Evolutionary conservation across 2,113 vertebrate genomes (phyloP), one percentile per base, ranked within the genome.

Genomic region (Fregata magnificens): DNA sequence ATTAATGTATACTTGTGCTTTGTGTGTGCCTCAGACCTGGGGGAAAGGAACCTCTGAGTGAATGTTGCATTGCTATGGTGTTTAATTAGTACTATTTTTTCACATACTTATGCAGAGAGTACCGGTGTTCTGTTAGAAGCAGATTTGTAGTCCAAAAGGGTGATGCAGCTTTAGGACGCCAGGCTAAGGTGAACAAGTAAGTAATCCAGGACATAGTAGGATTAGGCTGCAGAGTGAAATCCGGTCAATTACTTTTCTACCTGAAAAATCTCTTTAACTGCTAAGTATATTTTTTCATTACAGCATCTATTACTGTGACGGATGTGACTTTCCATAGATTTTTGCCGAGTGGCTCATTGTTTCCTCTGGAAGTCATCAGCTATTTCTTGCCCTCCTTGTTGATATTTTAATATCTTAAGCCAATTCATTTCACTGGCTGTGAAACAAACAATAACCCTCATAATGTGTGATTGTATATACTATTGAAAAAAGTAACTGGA

Each of bases 211-310:
- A 31, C 66, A 53, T 65, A 42, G 38, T 13, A 82, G 86, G 96
- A 94, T 97, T 97, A 97, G 66, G 26, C 53, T 87, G 34, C 52
- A 69, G 45, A 40, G 49, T 73, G 62, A 91, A 96, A 90, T 96
- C 93, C 73, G 58, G 29, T 82, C 45, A 87, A 47, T 95, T 95
- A 82, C 88, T 87, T 94, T 91, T 62, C 84, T 85, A 70, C 71
- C 61, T 90, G 87, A 77, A 94, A 94, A 95, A 94, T 83, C 86
- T 76, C 84, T 94, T 94, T 91, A 94, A 82, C 61, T 79, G 66
- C 25, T 93, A 82, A 95, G 91, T 90, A 8, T 56, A 13, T 91
- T 85, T 89, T 93, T 93, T 88, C 76, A 80, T 92, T 89, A 82
- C 22, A 80, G 31, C 28, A 80, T 45, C 47, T 85, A 49, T 79